Base-by-base conservation (phyloP, 2,113 vertebrate species). In the Chinchilla lanigera region DNA sequence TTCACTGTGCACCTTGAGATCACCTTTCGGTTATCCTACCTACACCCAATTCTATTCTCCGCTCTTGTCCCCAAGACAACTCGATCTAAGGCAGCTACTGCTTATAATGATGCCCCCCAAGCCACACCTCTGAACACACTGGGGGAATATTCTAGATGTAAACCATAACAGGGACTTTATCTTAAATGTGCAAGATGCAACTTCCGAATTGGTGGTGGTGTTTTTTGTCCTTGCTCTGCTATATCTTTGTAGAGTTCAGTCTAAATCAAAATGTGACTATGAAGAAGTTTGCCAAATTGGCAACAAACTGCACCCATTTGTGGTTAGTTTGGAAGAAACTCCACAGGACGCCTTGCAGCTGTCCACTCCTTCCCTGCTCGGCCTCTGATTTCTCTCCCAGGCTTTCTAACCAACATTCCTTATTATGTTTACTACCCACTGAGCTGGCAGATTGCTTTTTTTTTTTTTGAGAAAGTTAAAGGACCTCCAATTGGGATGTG, bases 391-490 rank as follows among this genome's bases (percentile, higher is more conserved):
- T 93, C 93, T 86, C 73, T 67, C 60, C 60, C 1, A 3, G 52
- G 52, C 56, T 89, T 93, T 90, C 47, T 71, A 92, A 89, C 44
- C 47, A 52, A 85, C 77, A 90, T 33, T 61, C 91, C 80, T 92
- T 93, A 90, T 95, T 96, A 89, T 91, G 82, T 96, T 93, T 67
- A 35, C n/a, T 95, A 26, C 89, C n/a, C 47, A 50, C 22, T 38
- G 82, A 91, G 41, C 16, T 94, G 91, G 71, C 86, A 67, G 50
- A 30, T 77, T 92, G 44, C 71, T 92, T 63, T 88, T 63, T 82
- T 89, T 75, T 93, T 50, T 50, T 50, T 50, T 91, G 28, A 91
- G 89, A 96, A 94, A 84, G 78, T 44, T 91, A 56, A 93, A 58
- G 38, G 89, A 44, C 35, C 47, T 90, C 44, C 52, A 20, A 54